Base-by-base conservation (phyloP, 2,888 invertebrate genomes). In the Timema podura region DNA sequence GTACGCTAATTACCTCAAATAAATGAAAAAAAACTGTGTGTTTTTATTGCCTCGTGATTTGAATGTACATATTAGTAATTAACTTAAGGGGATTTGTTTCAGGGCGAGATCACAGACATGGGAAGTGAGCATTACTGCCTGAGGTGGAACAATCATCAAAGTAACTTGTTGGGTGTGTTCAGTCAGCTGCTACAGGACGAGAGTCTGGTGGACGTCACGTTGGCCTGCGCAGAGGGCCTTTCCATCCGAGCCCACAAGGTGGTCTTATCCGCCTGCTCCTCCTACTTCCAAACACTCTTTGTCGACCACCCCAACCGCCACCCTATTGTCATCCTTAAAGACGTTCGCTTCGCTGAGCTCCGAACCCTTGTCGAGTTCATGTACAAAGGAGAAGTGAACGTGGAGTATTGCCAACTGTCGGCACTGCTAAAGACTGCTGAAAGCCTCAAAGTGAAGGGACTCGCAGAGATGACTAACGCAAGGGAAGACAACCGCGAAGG, bases 71-170 rank as follows among this genome's bases (percentile, higher is more conserved):
- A 30, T 30, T 30, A 30, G 30, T 30, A 30, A 30, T 30, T 30
- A 30, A 30, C 30, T 30, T 30, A 30, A 30, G 30, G 30, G 30
- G 3, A 30, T 30, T 30, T 30, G 30, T 30, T 30, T 30, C 30
- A 30, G 30, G 30, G 30, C 30, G 73, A 71, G 89, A 90, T 91
- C 89, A 90, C 89, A 92, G 93, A 92, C 91, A 93, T 93, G 93
- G 93, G 93, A 91, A 94, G 94, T 93, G 94, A 95, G 92, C 95
- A 95, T 88, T 95, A 95, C 90, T 95, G 95, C 89, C 91, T 95
- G 89, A 93, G 95, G 92, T 95, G 95, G 95, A 95, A 95, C 90
- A 95, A 95, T 93, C 95, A 95, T 93, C 94, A 94, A 90, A 93
- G 92, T 89, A 95, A 95, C 90, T 91, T 95, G 89, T 90, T 95